Evolutionary conservation across 37 sponge, comb jelly and placozoan genomes (phyloP).

Genomic region (Amphimedon queenslandica): DNA sequence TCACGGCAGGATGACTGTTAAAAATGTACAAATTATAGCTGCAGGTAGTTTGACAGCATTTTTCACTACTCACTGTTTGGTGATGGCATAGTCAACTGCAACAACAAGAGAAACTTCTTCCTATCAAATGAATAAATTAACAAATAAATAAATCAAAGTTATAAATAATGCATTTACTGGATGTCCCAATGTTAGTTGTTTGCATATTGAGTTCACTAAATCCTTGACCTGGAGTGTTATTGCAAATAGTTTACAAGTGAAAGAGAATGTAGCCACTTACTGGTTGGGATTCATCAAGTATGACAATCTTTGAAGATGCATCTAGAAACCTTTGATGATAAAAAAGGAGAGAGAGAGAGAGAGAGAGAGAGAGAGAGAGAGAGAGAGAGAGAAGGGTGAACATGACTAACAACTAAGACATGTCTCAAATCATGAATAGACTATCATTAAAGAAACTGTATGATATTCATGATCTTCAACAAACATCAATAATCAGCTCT

Average conservation of each 20-base stretch:
- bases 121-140: conserved; percentile 24
- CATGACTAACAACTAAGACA: neutral
- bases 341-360: neutral
- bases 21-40: neutral
- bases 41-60: neutral
- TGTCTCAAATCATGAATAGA: neutral
- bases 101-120: conserved; percentile 86
- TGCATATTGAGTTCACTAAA: conserved; percentile 43
- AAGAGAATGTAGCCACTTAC: conserved; percentile 25
- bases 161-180: conserved; percentile 25
- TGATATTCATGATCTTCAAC: neutral
- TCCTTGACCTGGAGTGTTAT: conserved; percentile 42
- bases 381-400: neutral
- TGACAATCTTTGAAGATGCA: conserved; percentile 48
- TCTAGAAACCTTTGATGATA: conserved; percentile 58
- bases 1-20: conserved; percentile 24
- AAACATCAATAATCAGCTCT: neutral
- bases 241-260: neutral
- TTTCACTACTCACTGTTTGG: conserved; percentile 56
- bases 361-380: neutral
- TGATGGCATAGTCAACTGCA: conserved; percentile 74
- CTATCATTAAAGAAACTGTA: neutral
- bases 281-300: conserved; percentile 45
- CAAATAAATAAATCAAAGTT: neutral
- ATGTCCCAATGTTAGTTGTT: conserved; percentile 40